A percentile compares a stretch with the other conserved stretches of the same genome.
These are phyloP conservation scores for Gobius niger DNA, from an alignment of 2,113 vertebrate genomes.

Conservation along the genomic window DNA sequence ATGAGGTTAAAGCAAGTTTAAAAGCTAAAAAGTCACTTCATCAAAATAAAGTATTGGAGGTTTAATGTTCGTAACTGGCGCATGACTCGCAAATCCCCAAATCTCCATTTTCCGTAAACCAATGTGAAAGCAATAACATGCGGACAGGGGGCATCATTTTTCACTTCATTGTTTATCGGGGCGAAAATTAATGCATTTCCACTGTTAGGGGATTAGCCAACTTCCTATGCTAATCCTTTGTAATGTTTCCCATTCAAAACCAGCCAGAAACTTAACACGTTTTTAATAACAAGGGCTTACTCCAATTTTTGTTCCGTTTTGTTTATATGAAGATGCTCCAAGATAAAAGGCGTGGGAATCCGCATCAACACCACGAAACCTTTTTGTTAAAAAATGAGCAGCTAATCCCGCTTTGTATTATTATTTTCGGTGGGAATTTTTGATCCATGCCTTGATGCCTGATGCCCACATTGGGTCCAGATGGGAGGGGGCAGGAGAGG, in stretches of 20 bases:
- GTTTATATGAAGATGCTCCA: not conserved
- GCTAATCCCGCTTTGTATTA: conserved; percentile 20
- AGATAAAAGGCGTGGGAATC: not conserved
- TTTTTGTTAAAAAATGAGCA: conserved; percentile 22
- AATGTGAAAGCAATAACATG: not conserved
- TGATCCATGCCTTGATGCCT: conserved; percentile 19
- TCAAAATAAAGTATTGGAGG: too few species aligned
- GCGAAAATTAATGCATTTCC: conserved; percentile 2
- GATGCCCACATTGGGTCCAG: conserved; percentile 70
- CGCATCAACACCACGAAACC: not conserved
- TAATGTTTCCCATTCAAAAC: not conserved
- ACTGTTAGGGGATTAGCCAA: not conserved
- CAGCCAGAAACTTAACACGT: not conserved
- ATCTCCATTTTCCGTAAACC: not conserved
- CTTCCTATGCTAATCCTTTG: conserved; percentile 6
- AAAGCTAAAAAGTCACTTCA: too few species aligned
- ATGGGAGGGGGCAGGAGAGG: conserved; percentile 52
- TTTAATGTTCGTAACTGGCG: too few species aligned
- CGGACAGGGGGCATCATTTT: conserved; percentile 3
- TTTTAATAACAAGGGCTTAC: not conserved
- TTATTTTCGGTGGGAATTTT: conserved; percentile 14
- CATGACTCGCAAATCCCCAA: not conserved
- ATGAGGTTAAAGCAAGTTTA: too few species aligned
- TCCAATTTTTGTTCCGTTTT: not conserved
- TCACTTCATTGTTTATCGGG: not conserved